Evolutionary conservation across 2,113 vertebrate genomes (phyloP).

Genomic region (Phocoena phocoena): DNA sequence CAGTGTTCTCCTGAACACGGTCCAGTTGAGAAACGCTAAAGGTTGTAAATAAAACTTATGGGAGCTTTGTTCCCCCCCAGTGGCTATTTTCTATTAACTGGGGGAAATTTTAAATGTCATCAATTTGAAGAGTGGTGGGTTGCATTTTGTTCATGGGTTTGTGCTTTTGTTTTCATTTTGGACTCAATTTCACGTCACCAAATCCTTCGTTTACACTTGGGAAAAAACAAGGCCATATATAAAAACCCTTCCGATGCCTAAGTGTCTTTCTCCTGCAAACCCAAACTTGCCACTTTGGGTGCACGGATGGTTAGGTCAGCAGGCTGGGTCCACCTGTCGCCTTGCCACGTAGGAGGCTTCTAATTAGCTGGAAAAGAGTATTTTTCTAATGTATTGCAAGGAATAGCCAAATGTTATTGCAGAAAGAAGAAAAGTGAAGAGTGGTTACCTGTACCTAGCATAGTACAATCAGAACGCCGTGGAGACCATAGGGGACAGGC

Average conservation of each 20-base stretch:
- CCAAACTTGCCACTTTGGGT: slow-evolving; percentile 78
- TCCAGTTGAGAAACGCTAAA: slow-evolving; percentile 73
- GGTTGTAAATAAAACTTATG: slow-evolving; percentile 63
- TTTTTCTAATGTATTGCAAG: slow-evolving; percentile 88
- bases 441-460: slow-evolving; percentile 85
- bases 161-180: slow-evolving; percentile 31
- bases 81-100: slow-evolving; percentile 52
- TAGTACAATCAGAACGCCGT: slow-evolving; percentile 87
- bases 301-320: slow-evolving; percentile 72
- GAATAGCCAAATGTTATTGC: slow-evolving; percentile 85
- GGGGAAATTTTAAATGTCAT: slow-evolving; percentile 46
- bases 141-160: slow-evolving; percentile 23
- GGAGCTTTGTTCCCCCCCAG: not conserved
- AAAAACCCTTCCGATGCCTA: slow-evolving; percentile 74
- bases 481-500: slow-evolving; percentile 82
- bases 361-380: slow-evolving; percentile 85
- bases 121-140: slow-evolving; percentile 43
- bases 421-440: slow-evolving; percentile 78
- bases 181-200: slow-evolving; percentile 51
- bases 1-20: slow-evolving; percentile 57
- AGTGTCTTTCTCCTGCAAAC: slow-evolving; percentile 77
- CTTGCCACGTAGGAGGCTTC: slow-evolving; percentile 84
- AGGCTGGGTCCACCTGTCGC: slow-evolving; percentile 74
- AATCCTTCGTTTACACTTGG: slow-evolving; percentile 72
- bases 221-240: slow-evolving; percentile 78